Conservation (phyloP, 2,888 invertebrate genomes). For the Saturnia japonica region DNA sequence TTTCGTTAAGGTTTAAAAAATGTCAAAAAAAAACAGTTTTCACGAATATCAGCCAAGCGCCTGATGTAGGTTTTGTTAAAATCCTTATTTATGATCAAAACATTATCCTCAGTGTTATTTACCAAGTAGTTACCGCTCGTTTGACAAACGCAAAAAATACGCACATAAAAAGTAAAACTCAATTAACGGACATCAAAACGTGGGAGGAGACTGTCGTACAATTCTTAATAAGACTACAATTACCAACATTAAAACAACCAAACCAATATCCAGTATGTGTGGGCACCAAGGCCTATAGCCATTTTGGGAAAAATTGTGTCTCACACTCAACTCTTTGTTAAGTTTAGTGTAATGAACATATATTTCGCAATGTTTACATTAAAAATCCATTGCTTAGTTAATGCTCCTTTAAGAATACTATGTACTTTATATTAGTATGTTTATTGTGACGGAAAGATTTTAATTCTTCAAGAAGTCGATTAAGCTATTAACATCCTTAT, state of each 20-base stretch:
- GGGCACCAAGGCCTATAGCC: conserved; percentile 70
- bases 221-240: conserved; percentile 72
- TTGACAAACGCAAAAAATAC: conserved; percentile 30
- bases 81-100: conserved; percentile 3
- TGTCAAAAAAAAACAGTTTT: too few species aligned
- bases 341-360: conserved; percentile 18
- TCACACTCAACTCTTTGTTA: conserved; percentile 40
- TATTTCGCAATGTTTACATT: conserved; percentile 12
- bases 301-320: conserved; percentile 69
- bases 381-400: neutral
- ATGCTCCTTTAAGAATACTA: neutral
- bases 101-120: conserved; percentile 2
- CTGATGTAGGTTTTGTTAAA: neutral
- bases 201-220: conserved; percentile 61
- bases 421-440: neutral
- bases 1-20: too few species aligned
- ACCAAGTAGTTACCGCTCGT: conserved; percentile 7
- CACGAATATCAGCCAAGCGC: neutral
- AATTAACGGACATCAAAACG: conserved; percentile 48
- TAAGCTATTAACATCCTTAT: neutral
- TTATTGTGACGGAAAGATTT: neutral
- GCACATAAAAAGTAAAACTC: conserved; percentile 42
- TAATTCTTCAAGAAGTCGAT: neutral
- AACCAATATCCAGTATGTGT: conserved; percentile 66
- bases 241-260: conserved; percentile 73